Conservation (phyloP, 1,140 invertebrate species). For the Archivesica marissinica region DNA sequence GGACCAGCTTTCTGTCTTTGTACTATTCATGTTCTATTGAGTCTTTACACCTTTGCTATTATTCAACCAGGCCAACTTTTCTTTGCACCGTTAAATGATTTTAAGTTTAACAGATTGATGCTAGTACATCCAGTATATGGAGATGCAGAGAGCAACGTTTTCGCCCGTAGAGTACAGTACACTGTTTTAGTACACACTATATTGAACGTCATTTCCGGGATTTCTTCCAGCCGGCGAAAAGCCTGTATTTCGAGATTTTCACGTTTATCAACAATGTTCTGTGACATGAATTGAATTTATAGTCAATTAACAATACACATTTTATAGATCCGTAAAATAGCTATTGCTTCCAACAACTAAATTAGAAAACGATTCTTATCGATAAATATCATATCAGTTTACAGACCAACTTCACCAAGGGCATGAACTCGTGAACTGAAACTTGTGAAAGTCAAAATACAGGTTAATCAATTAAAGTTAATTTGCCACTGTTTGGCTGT, state of each 20-base stretch:
- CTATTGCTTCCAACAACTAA: neutral
- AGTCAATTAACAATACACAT: neutral
- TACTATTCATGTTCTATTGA: no score
- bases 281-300: neutral
- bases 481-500: neutral
- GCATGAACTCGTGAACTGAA: neutral
- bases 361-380: neutral
- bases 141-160: no score
- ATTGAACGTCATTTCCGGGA: constrained; percentile 2
- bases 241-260: neutral
- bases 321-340: neutral
- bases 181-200: no score
- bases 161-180: no score
- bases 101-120: no score
- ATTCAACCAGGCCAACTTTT: no score
- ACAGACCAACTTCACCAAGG: neutral
- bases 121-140: no score
- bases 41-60: no score
- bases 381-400: neutral
- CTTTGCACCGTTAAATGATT: no score
- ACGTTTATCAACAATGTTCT: neutral
- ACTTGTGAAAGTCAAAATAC: neutral
- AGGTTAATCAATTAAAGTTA: neutral
- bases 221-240: neutral
- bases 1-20: no score